Percentiles rank a stretch among this genome's conserved stretches.
These are phyloP conservation scores for Phortica magna DNA, from an alignment of 2,888 invertebrate genomes.

Conservation along the genomic window DNA sequence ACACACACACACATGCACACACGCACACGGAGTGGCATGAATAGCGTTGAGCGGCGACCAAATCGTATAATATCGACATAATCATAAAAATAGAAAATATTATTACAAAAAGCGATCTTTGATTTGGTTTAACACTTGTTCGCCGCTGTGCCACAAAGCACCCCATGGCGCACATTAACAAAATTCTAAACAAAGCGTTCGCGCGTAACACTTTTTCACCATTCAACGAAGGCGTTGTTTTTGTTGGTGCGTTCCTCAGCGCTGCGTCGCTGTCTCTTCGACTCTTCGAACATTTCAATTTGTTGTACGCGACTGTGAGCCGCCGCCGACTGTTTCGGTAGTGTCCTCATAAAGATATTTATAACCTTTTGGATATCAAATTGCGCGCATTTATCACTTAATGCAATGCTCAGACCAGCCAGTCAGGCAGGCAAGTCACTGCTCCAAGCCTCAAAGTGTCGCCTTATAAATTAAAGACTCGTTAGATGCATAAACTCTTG, in stretches of 20 bases:
- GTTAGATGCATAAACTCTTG: conserved; percentile 54
- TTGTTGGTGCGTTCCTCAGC: no score
- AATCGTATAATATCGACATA: not conserved
- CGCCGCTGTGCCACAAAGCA: conserved; percentile 44
- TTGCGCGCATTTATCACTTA: conserved; percentile 69
- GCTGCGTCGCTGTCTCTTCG: conserved; percentile 27
- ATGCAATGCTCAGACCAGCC: conserved; percentile 25
- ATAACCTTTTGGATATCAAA: conserved; percentile 57
- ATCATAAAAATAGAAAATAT: conserved; percentile 30
- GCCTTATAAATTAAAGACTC: conserved; percentile 68
- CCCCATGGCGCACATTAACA: conserved; percentile 66
- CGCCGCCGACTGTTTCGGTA: not conserved
- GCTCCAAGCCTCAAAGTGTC: conserved; percentile 39
- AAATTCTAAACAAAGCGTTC: conserved; percentile 58
- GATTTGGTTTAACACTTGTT: conserved; percentile 60
- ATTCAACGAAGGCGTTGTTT: no score
- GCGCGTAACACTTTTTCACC: conserved; percentile 3
- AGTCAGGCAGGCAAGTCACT: not conserved
- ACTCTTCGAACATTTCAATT: conserved; percentile 64
- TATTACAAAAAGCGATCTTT: conserved; percentile 48
- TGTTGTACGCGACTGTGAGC: conserved; percentile 45
- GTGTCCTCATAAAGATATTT: not conserved
- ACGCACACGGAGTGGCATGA: conserved; percentile 59
- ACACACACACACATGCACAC: not conserved
- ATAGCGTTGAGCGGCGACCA: not conserved